Base-by-base conservation (phyloP, 2,113 vertebrate species). In the Sebastes fasciatus region DNA sequence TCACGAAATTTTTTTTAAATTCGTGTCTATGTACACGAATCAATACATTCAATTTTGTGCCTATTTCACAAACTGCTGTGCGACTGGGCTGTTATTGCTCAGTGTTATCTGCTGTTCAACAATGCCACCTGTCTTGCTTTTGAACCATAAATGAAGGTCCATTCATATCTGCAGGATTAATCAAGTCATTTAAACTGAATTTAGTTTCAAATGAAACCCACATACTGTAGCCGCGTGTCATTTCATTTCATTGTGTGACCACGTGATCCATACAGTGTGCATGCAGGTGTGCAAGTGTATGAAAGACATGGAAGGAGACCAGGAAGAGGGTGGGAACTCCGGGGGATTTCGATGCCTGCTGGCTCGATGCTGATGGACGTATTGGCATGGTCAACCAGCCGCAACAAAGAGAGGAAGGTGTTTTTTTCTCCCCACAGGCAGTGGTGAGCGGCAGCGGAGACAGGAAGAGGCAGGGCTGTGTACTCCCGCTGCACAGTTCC, bases 401-500 rank as follows among this genome's bases (percentile, higher is more conserved):
- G 26, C 89, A 94, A 96, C 94, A 96, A 95, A 95, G 92, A 89
- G 85, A 95, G 95, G 95, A 96, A 94, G 92, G 88, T 89, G 80
- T 42, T 78, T 85, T 85, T 83, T 84, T 83, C 84, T 79, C 60
- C 55, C 65, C 73, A 78, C 72, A 80, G 77, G 92, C 67, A 17
- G 76, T 72, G 83, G 75, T 69, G 86, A 77, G 83, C 55, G 2
- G 85, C 71, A 80, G 90, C 43, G 54, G 89, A 91, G 89, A 88
- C 93, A 95, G 95, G 95, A 96, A 95, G 91, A 84, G 94, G 94
- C 87, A 55, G 90, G 85, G 91, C 89, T 42, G 86, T 40, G 82
- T 86, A 88, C 91, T 89, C 89, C 89, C 65, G 65, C 88, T 51
- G 55, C 71, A 82, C 87, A 86, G 81, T 91, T 93, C 90, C 92